Base-by-base conservation (phyloP, 2,113 vertebrate species). In the Cynoglossus semilaevis region DNA sequence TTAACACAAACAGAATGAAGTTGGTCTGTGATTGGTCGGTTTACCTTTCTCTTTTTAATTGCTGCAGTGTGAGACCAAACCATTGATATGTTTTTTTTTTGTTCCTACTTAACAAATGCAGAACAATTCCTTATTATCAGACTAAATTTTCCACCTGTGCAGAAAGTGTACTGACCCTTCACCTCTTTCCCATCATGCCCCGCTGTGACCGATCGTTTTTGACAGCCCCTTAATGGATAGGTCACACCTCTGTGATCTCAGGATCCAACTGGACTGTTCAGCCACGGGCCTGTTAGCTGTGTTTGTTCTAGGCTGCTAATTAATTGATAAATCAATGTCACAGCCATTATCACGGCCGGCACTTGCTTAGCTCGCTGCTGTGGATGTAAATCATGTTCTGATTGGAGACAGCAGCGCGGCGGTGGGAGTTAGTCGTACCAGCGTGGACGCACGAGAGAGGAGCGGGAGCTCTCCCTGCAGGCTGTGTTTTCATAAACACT, bases 291-390 rank as follows among this genome's bases (percentile, higher is more conserved):
- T 62, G 58, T 70, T 70, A 42, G 50, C 58, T 81, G 75, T 67
- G 51, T 75, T 75, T 67, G 44, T 67, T 77, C 60, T 70, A 60
- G 40, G 52, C 45, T 29, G 17, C n/a, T 81, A 85, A 82, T 82
- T 83, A 84, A 83, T 86, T 79, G 76, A 84, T 79, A 66, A 84
- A 82, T 87, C 87, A 85, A 77, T 56, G 76, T 77, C 76, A 47
- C 1, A 9, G 29, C 16, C 40, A 13, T 72, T 68, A 83, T 81
- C 37, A 67, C 67, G 78, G 49, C 9, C 38, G 77, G 52, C 83
- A 74, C 59, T 79, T 63, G 64, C 67, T 81, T 63, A 59, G 66
- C 43, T 69, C 70, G 75, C 58, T 79, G 59, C 72, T 46, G 62
- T 64, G 22, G 57, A 67, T 64, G 60, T 67, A 75, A 77, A 76